Conservation (phyloP, 2,113 vertebrate species). For the Oreotrochilus melanogaster region DNA sequence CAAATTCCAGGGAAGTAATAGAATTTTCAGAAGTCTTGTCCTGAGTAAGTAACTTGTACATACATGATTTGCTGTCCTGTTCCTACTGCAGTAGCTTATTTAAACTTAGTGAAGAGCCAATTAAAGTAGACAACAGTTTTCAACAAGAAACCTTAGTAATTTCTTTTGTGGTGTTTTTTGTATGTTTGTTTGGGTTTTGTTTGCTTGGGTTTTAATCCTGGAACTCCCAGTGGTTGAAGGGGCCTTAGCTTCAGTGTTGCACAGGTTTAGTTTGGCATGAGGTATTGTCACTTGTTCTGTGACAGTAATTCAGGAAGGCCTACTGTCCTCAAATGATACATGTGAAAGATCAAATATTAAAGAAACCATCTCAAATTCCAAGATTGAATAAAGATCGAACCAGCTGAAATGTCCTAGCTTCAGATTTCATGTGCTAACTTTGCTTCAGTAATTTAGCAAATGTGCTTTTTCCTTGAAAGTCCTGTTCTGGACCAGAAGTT, state of each 20-base stretch:
- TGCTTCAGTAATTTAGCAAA: background rate
- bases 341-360: background rate
- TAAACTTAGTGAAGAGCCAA: background rate
- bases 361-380: background rate
- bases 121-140: background rate
- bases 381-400: background rate
- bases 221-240: background rate
- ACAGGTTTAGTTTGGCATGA: background rate
- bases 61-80: background rate
- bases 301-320: background rate
- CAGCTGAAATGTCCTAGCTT: background rate
- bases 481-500: background rate
- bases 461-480: background rate
- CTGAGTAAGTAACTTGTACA: background rate
- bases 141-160: background rate
- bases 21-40: background rate
- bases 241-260: background rate
- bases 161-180: no score
- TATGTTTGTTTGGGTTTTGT: background rate
- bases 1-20: background rate
- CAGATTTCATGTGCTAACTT: background rate
- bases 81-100: background rate
- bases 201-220: background rate
- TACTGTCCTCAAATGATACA: background rate
- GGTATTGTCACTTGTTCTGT: background rate